Evolutionary conservation across 35 echinoderm and acorn worm species (phyloP).

Genomic region (Anneissia japonica): DNA sequence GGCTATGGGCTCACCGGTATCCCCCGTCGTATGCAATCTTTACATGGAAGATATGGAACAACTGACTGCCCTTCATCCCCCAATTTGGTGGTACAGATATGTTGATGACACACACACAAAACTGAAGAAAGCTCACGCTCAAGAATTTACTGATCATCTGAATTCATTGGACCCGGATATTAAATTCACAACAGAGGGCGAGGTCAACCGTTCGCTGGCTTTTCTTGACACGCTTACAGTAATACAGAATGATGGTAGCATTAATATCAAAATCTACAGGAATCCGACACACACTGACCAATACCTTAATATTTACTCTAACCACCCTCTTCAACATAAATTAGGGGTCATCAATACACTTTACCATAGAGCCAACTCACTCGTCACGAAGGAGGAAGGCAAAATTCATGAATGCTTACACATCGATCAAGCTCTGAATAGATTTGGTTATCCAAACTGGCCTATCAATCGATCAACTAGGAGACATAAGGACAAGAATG

Average conservation of each 20-base stretch:
- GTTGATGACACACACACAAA: neutral
- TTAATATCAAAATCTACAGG: neutral
- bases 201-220: neutral
- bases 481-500: too few species aligned
- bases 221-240: neutral
- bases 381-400: neutral
- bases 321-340: neutral
- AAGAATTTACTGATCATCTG: neutral
- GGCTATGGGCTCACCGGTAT: too few species aligned
- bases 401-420: neutral
- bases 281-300: constrained; percentile 3
- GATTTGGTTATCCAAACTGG: neutral
- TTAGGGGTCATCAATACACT: neutral
- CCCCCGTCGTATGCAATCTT: too few species aligned
- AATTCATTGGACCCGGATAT: neutral
- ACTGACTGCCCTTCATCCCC: too few species aligned
- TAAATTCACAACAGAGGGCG: neutral
- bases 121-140: neutral
- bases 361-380: neutral
- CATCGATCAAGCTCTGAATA: neutral
- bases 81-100: neutral
- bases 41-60: too few species aligned
- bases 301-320: neutral
- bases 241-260: neutral
- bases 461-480: neutral